phyloP scores from a whole-genome alignment of 2,888 invertebrate genomes.

The Heteromurus nitidus region DNA sequence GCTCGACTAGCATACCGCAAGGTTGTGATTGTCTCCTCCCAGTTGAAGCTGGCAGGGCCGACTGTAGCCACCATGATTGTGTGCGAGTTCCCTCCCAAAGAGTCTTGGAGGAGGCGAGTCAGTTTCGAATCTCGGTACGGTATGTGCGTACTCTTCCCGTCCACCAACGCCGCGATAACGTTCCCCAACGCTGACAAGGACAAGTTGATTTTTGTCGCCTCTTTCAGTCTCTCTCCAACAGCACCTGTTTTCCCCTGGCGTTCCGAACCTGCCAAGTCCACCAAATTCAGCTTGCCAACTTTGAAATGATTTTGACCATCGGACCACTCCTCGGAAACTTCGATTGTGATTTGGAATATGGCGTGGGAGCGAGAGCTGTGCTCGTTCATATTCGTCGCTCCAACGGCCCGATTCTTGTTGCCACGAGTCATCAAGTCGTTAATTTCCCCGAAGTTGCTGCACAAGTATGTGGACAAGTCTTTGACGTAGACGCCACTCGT shows the following conservation, averaged over 20 bases:
- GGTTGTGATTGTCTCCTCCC: slow-evolving; percentile 98
- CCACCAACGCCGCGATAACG: slow-evolving; percentile 96
- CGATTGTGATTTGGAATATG: slow-evolving; percentile 97
- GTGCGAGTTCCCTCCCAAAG: slow-evolving; percentile 98
- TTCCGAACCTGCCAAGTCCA: slow-evolving; percentile 99
- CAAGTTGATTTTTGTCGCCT: slow-evolving; percentile 97
- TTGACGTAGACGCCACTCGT: slow-evolving; percentile 96
- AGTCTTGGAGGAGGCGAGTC: slow-evolving; percentile 96
- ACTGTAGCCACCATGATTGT: slow-evolving; percentile 99
- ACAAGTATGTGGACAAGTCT: slow-evolving; percentile 94
- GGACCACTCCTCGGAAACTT: slow-evolving; percentile 87
- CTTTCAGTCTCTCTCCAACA: slow-evolving; percentile 92
- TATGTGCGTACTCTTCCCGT: slow-evolving; percentile 91
- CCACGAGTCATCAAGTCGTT: slow-evolving; percentile 94
- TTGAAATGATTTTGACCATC: slow-evolving; percentile 80
- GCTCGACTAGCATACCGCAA: slow-evolving; percentile 96
- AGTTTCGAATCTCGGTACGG: slow-evolving; percentile 98
- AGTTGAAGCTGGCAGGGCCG: slow-evolving; percentile 98
- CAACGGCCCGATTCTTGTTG: slow-evolving; percentile 95
- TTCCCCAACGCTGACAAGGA: slow-evolving; percentile 98
- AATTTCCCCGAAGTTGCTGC: slow-evolving; percentile 95
- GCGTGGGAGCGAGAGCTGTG: slow-evolving; percentile 98
- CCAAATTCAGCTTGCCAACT: slow-evolving; percentile 96
- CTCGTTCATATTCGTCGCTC: slow-evolving; percentile 97
- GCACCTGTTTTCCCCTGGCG: slow-evolving; percentile 87